phyloP scores from a whole-genome alignment of 2,797 vertebrate genomes.

The Poeciliopsis presidionis region DNA sequence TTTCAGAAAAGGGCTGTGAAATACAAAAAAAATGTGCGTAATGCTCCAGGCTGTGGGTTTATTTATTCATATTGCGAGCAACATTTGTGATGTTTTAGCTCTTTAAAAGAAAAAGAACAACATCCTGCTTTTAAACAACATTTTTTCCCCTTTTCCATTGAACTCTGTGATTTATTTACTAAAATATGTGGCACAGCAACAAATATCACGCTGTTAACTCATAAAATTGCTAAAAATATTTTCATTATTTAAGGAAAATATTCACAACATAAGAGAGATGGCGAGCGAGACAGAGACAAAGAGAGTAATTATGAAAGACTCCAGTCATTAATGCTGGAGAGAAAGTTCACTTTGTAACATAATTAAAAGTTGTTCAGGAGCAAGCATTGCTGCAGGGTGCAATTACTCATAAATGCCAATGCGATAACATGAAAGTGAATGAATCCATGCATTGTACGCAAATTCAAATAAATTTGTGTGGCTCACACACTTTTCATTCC shows the following conservation, averaged over 20 bases:
- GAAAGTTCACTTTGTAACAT: conserved; percentile 74
- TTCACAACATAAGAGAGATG: conserved; percentile 29
- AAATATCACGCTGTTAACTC: conserved; percentile 44
- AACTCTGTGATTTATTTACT: conserved; percentile 48
- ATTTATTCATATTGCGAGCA: conserved; percentile 54
- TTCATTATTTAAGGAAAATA: conserved; percentile 47
- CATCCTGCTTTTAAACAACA: conserved; percentile 30
- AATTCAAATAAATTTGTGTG: conserved; percentile 60
- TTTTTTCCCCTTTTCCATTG: conserved; percentile 17
- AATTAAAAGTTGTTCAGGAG: conserved; percentile 78
- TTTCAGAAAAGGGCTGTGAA: conserved; percentile 56
- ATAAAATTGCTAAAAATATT: conserved; percentile 55
- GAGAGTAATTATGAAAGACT: conserved; percentile 56
- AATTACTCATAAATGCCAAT: conserved; percentile 79
- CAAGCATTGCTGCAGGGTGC: conserved; percentile 70
- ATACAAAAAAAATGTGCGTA: conserved; percentile 61
- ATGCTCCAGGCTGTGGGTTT: conserved; percentile 48
- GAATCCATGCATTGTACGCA: conserved; percentile 62
- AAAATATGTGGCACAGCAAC: conserved; percentile 40
- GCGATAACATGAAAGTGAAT: conserved; percentile 70
- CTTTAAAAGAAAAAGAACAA: conserved; percentile 7
- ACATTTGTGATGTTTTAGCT: conserved; percentile 38
- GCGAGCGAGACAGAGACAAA: conserved; percentile 13
- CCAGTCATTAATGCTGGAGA: conserved; percentile 68
- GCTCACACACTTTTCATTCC: conserved; percentile 34